phyloP scores from a whole-genome alignment of 2,797 vertebrate species.

The Phrynocephalus guinanensis region DNA sequence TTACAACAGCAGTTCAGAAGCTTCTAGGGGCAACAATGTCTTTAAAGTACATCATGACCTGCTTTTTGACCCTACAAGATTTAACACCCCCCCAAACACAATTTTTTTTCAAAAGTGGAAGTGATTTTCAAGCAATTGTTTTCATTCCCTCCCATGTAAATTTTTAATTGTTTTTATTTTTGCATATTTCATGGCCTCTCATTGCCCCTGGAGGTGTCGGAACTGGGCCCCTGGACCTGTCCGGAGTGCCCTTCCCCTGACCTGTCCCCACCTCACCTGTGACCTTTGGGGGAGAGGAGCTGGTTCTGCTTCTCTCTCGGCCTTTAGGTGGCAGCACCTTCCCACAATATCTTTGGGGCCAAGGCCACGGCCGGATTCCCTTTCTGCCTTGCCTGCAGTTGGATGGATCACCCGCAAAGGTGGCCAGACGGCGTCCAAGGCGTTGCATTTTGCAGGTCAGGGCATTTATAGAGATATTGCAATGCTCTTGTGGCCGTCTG shows the following conservation, averaged over 20 bases:
- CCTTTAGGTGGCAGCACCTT: slow-evolving; percentile 80
- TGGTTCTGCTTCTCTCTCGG: neutral
- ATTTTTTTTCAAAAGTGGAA: too few species aligned
- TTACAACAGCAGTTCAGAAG: too few species aligned
- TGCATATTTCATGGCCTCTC: too few species aligned
- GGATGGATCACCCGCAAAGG: rapidly evolving
- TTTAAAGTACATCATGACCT: too few species aligned
- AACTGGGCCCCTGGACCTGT: too few species aligned
- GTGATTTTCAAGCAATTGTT: too few species aligned
- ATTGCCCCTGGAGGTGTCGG: too few species aligned
- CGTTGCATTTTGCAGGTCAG: neutral
- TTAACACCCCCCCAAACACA: too few species aligned
- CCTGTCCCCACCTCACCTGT: neutral
- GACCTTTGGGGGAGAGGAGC: neutral
- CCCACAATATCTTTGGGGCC: slow-evolving; percentile 61
- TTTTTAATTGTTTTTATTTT: neutral
- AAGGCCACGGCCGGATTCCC: neutral
- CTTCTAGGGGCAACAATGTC: too few species aligned
- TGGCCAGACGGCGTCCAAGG: neutral
- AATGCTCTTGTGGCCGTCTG: neutral
- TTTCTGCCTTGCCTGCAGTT: neutral
- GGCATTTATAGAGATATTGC: neutral
- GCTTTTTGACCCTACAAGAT: too few species aligned
- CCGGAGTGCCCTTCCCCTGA: too few species aligned
- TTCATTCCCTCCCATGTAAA: too few species aligned